Percentiles rank a stretch among this genome's conserved stretches.
phyloP scores from a whole-genome alignment of 2,797 vertebrate species.

The Enteromius afrohamiltoni region DNA sequence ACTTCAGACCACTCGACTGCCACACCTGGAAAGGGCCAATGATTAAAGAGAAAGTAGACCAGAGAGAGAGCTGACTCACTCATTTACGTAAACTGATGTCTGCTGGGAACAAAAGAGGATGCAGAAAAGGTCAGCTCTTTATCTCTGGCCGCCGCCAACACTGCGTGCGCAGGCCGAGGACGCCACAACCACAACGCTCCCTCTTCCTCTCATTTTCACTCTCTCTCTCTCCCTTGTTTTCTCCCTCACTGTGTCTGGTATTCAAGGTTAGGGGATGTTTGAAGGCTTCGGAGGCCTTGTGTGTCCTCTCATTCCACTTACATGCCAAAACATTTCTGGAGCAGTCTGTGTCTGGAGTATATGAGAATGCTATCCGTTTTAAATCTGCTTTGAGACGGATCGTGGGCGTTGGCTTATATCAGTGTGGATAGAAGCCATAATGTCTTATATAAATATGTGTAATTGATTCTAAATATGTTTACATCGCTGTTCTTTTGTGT shows the following conservation, averaged over 20 bases:
- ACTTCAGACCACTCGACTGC: slow-evolving; percentile 39
- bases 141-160: slow-evolving; percentile 43
- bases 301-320: slow-evolving; percentile 6
- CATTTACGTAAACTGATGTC: slow-evolving; percentile 60
- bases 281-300: slow-evolving; percentile 30
- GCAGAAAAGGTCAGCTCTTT: slow-evolving; percentile 62
- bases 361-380: neutral
- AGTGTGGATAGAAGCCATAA: neutral
- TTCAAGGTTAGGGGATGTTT: slow-evolving; percentile 46
- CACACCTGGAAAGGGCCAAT: slow-evolving; percentile 55
- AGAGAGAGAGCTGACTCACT: slow-evolving; percentile 56
- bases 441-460: slow-evolving; percentile 1
- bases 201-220: slow-evolving; percentile 14
- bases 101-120: slow-evolving; percentile 63
- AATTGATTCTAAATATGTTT: slow-evolving; percentile 29
- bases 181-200: slow-evolving; percentile 43
- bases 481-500: slow-evolving; percentile 35
- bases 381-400: neutral
- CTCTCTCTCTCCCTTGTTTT: slow-evolving; percentile 28
- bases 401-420: neutral
- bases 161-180: slow-evolving; percentile 34
- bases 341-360: slow-evolving; percentile 29
- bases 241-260: slow-evolving; percentile 31
- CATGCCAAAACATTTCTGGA: slow-evolving; percentile 40
- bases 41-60: slow-evolving; percentile 44